Evolutionary conservation across 2,888 invertebrate species (phyloP).

Genomic region (Amiota mariae): DNA sequence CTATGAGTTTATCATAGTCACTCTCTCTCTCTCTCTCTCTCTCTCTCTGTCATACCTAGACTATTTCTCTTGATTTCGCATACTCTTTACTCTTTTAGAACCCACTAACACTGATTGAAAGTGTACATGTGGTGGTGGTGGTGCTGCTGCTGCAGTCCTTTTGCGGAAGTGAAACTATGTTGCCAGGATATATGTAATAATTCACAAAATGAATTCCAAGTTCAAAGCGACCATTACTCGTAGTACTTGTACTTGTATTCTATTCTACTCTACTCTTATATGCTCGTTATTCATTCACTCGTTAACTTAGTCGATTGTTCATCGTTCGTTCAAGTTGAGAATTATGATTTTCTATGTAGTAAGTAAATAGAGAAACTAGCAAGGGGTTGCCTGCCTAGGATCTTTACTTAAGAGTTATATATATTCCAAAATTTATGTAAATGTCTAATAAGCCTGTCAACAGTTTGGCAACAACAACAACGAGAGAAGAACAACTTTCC

Average conservation of each 20-base stretch:
- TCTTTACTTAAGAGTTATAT: slow-evolving; percentile 20
- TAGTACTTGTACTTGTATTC: slow-evolving; percentile 35
- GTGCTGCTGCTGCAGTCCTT: slow-evolving; percentile 34
- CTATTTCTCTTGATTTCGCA: background rate
- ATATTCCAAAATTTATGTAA: slow-evolving; percentile 57
- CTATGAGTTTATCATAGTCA: too few species aligned
- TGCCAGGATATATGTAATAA: slow-evolving; percentile 68
- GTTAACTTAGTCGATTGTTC: background rate
- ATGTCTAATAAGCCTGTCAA: slow-evolving; percentile 69
- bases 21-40: too few species aligned
- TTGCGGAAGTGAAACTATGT: slow-evolving; percentile 65
- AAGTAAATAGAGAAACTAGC: background rate
- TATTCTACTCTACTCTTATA: background rate
- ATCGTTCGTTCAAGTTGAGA: background rate
- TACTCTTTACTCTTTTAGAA: background rate
- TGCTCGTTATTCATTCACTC: background rate
- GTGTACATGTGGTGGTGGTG: slow-evolving; percentile 36
- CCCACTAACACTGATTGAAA: too few species aligned
- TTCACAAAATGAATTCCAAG: slow-evolving; percentile 69
- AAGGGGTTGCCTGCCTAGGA: background rate
- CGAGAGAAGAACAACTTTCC: too few species aligned
- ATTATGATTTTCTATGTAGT: background rate
- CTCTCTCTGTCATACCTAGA: too few species aligned
- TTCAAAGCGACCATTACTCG: slow-evolving; percentile 71
- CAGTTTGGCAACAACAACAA: slow-evolving; percentile 41